Evolutionary conservation across 2,888 invertebrate species (phyloP), one percentile per base, ranked within the genome.

Genomic region (Epinotia brunnichana): DNA sequence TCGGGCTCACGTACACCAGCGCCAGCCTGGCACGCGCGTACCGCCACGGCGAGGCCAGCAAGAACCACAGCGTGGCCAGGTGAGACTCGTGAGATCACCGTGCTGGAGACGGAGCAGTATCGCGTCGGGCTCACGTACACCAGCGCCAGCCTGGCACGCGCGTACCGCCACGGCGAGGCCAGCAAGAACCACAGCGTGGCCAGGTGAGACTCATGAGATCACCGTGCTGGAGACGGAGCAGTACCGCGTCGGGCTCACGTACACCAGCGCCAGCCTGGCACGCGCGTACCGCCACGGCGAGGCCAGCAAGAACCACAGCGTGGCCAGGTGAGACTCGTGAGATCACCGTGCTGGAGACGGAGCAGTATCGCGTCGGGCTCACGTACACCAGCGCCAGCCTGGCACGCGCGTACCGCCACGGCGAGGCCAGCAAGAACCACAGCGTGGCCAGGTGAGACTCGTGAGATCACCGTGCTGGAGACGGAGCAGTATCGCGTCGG

Each of bases 1-100:
- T 89, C 78, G 90, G 90, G 3, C 81, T 90, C 61, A 87, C 88
- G 2, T 89, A 90, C 78, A 89, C 90, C 79, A 90, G 89, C 76
- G 79, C 90, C n/a, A 86, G 83, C 69, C 81, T 90, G 11, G 83
- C 84, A 75, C 80, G 83, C 41, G 84, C 82, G 24, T 89, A 90
- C 80, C 87, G 87, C 63, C 87, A 87, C 74, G 80, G 85, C 51
- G 87, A 87, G 10, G 70, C 77, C 2, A 85, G 84, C 19, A 88
- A 89, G 5, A 87, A 90, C 10, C 82, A 81, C 11, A 89, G 89
- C 70, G 69, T 87, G 10, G 76, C 90, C 15, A 90, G 83, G 87
- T 85, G 57, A 82, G 82, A 75, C 29, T 5, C 10, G 11, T 17
- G 92, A 91, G 80, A 82, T 94, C 59, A 85, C 88, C 0, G 80